Percentiles rank a stretch among this genome's conserved stretches.
Conservation (phyloP, 2,888 invertebrate species). For the Rhingia rostrata region DNA sequence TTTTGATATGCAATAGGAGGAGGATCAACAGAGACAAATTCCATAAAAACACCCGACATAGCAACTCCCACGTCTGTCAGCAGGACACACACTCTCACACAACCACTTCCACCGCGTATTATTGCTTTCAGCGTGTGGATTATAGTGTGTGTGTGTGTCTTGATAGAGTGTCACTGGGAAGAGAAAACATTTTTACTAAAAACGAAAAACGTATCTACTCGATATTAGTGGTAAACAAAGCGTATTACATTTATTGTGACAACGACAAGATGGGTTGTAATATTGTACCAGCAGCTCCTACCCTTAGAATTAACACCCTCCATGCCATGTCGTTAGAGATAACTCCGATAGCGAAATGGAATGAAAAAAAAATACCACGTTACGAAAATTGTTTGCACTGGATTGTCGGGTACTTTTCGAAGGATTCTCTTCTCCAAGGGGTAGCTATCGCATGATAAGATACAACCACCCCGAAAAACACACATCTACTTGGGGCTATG, state of each 20-base stretch:
- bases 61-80: constrained; percentile 15
- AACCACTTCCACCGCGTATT: background rate
- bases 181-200: constrained; percentile 15
- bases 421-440: constrained; percentile 24
- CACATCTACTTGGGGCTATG: constrained; percentile 1
- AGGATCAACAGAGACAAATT: constrained; percentile 41
- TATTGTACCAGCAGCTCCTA: constrained; percentile 22
- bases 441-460: background rate
- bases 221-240: constrained; percentile 79
- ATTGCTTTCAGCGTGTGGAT: constrained; percentile 10
- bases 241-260: constrained; percentile 78
- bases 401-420: constrained; percentile 44
- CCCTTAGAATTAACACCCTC: constrained; percentile 9
- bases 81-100: constrained; percentile 28
- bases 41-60: constrained; percentile 41
- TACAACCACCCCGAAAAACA: constrained; percentile 15
- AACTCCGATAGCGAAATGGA: constrained; percentile 57
- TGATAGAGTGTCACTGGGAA: constrained; percentile 3
- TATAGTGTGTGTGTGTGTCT: background rate
- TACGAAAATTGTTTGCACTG: constrained; percentile 39
- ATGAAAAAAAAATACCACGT: background rate
- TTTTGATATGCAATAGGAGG: constrained; percentile 39
- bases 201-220: background rate
- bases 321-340: constrained; percentile 59
- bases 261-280: constrained; percentile 76